Evolutionary conservation across 2,797 vertebrate species (phyloP).

Genomic region (Falco novaeseelandiae): DNA sequence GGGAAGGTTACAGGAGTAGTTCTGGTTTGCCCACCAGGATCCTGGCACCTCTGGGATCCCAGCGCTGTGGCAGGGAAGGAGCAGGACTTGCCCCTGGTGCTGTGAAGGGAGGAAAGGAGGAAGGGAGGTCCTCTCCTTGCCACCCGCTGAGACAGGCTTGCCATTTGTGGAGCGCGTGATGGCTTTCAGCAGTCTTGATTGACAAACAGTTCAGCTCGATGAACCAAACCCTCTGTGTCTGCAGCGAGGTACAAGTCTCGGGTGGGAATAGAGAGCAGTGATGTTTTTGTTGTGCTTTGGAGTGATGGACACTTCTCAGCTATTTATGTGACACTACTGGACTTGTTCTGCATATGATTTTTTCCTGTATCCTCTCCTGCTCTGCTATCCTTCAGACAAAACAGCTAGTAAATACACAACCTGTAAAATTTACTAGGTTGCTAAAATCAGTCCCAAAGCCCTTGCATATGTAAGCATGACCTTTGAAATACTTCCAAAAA

Average conservation of each 20-base stretch:
- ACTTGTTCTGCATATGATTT: neutral
- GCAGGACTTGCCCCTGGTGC: neutral
- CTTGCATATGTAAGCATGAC: neutral
- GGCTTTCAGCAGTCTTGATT: neutral
- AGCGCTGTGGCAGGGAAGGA: neutral
- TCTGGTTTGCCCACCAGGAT: neutral
- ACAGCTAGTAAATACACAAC: neutral
- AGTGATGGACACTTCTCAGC: neutral
- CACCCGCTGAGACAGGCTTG: accelerated
- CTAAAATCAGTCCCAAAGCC: neutral
- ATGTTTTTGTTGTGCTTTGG: neutral
- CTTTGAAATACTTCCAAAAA: neutral
- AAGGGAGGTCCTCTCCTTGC: neutral
- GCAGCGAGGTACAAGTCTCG: neutral
- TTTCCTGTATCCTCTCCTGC: neutral
- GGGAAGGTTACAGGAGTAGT: neutral
- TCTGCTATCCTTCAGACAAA: neutral
- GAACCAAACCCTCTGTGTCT: neutral
- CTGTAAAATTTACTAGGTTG: neutral
- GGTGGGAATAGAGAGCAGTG: neutral
- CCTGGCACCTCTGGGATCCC: neutral
- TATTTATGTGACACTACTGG: neutral
- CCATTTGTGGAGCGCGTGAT: accelerated
- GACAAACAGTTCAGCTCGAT: neutral
- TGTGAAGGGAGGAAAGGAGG: neutral